These are phyloP conservation scores for Anoura caudifer DNA, from an alignment of 2,113 vertebrate genomes.

Conservation along the genomic window DNA sequence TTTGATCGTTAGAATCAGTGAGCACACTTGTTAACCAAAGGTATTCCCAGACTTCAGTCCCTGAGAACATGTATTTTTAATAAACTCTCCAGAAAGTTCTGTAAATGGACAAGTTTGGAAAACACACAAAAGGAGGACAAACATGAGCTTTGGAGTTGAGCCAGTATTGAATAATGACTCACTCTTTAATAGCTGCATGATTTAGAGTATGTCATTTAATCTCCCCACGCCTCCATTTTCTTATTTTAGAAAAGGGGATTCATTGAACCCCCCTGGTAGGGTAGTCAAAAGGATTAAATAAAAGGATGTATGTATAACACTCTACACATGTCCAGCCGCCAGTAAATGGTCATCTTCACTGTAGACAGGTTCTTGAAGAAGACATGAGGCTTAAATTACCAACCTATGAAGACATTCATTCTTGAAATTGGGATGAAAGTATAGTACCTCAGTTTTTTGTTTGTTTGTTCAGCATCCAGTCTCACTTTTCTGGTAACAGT, in stretches of 20 bases:
- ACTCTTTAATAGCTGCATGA: neutral
- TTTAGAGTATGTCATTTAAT: neutral
- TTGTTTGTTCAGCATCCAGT: neutral
- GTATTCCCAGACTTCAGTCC: neutral
- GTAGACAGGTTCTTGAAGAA: neutral
- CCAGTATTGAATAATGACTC: neutral
- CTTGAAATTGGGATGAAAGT: neutral
- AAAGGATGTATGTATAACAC: neutral
- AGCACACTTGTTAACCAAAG: neutral
- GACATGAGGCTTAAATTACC: neutral
- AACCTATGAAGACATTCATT: neutral
- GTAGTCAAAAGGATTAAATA: neutral
- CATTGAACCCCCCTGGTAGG: neutral
- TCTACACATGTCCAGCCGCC: neutral
- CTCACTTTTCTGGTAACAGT: neutral
- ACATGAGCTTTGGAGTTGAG: neutral
- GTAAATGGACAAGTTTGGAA: neutral
- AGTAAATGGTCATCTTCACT: neutral
- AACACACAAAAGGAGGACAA: neutral
- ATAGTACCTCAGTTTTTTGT: neutral
- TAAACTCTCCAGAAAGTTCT: neutral
- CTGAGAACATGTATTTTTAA: neutral
- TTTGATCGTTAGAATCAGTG: neutral
- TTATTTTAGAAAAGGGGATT: neutral
- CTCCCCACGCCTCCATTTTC: neutral